These are phyloP conservation scores for Poeciliopsis paucimaculata DNA, from an alignment of 2,797 vertebrate species.

Conservation along the genomic window DNA sequence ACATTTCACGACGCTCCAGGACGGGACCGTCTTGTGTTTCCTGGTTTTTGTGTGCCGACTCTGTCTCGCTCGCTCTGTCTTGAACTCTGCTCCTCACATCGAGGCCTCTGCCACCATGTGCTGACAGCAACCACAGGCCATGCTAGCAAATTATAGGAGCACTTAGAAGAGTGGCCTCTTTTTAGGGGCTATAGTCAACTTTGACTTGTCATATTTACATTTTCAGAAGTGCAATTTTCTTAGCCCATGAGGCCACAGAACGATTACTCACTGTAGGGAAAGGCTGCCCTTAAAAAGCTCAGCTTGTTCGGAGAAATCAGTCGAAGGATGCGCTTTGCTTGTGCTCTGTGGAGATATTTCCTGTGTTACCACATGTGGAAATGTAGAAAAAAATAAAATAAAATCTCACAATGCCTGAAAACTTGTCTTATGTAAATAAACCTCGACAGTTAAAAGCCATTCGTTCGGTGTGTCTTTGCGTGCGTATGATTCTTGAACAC, in stretches of 20 bases:
- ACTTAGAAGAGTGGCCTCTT: constrained; percentile 42
- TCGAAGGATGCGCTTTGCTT: constrained; percentile 54
- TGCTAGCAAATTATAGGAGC: constrained; percentile 40
- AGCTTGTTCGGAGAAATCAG: constrained; percentile 43
- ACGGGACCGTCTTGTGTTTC: constrained; percentile 9
- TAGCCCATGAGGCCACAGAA: constrained; percentile 48
- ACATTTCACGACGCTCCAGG: constrained; percentile 50
- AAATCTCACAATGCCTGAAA: constrained; percentile 61
- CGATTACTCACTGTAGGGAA: constrained; percentile 38
- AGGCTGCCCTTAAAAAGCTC: constrained; percentile 42
- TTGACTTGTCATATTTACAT: constrained; percentile 47
- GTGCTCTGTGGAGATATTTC: constrained; percentile 65
- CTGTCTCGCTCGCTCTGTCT: constrained; percentile 42
- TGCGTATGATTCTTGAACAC: neutral
- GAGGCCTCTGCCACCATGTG: constrained; percentile 40
- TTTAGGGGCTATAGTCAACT: constrained; percentile 31
- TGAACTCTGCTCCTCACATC: constrained; percentile 46
- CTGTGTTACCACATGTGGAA: constrained; percentile 65
- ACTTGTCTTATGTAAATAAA: constrained; percentile 81
- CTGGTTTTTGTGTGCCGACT: constrained; percentile 37
- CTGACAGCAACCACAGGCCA: constrained; percentile 41
- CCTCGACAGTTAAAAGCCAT: constrained; percentile 45
- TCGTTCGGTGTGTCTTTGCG: constrained; percentile 8
- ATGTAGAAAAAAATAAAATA: constrained; percentile 31
- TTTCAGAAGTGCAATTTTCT: constrained; percentile 66